A percentile compares a stretch with the other conserved stretches of the same genome.
phyloP scores from a whole-genome alignment of 2,113 vertebrate species.

The Stictonetta naevosa region DNA sequence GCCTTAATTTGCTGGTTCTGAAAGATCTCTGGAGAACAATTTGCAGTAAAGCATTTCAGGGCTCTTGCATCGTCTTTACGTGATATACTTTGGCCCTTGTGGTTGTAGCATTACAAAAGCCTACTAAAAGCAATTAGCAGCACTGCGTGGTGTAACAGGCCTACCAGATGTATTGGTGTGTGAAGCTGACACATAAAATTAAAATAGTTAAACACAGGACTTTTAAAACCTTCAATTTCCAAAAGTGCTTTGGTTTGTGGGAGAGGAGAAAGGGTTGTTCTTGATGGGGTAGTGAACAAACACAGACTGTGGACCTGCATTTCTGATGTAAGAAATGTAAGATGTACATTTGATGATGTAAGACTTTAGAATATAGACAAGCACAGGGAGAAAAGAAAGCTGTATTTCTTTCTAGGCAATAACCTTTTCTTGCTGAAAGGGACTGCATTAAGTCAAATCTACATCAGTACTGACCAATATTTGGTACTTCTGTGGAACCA shows the following conservation, averaged over 20 bases:
- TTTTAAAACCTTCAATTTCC: neutral
- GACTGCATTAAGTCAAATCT: neutral
- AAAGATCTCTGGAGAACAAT: neutral
- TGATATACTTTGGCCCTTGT: neutral
- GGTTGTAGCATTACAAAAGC: neutral
- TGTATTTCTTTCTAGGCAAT: neutral
- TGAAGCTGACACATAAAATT: neutral
- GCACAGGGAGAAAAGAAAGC: neutral
- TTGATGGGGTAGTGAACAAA: neutral
- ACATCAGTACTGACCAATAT: neutral
- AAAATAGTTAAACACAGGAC: neutral
- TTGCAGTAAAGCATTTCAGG: neutral
- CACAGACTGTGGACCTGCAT: neutral
- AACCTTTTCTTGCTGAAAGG: neutral
- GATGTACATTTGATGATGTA: too few relatives aligned
- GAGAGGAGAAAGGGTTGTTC: neutral
- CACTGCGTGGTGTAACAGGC: neutral
- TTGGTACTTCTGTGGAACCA: neutral
- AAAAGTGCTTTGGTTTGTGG: accelerated
- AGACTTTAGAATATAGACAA: neutral
- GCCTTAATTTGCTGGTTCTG: neutral
- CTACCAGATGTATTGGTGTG: neutral
- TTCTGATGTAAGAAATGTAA: neutral
- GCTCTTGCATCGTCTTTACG: neutral
- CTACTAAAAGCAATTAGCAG: neutral